Conservation (phyloP, 2,888 invertebrate species). For the Aleiodes testaceus region DNA sequence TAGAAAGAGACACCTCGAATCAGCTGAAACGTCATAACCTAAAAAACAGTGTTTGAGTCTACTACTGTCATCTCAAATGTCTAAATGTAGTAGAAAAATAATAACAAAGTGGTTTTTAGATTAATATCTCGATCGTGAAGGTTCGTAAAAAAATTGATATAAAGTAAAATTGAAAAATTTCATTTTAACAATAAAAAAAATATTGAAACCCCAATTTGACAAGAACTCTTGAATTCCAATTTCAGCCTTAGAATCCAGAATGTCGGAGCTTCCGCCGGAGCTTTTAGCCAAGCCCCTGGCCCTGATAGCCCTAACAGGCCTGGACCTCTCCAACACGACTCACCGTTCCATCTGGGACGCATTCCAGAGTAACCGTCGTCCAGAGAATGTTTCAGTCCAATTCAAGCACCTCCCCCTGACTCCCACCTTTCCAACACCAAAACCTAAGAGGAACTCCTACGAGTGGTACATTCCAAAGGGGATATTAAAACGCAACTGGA, state of each 20-base stretch:
- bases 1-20: too few species aligned
- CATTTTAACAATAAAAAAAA: too few species aligned
- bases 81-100: too few species aligned
- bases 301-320: constrained; percentile 89
- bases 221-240: too few species aligned
- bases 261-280: constrained; percentile 85
- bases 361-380: constrained; percentile 86
- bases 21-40: too few species aligned
- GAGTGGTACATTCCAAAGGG: constrained; percentile 97
- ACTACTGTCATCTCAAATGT: too few species aligned
- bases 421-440: constrained; percentile 90
- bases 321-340: constrained; percentile 89
- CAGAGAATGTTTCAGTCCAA: constrained; percentile 87
- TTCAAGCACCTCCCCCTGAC: constrained; percentile 88
- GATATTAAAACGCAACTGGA: constrained; percentile 95
- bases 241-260: constrained; percentile 43
- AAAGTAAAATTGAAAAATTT: too few species aligned
- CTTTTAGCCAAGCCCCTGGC: constrained; percentile 88
- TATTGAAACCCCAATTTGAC: too few species aligned
- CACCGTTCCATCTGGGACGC: constrained; percentile 96
- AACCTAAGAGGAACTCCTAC: constrained; percentile 89
- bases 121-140: too few species aligned
- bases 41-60: too few species aligned
- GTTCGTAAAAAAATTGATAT: too few species aligned
- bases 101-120: too few species aligned